A percentile compares a stretch with the other conserved stretches of the same genome.
Conservation (phyloP, 2,797 vertebrate genomes). For the Numenius phaeopus region DNA sequence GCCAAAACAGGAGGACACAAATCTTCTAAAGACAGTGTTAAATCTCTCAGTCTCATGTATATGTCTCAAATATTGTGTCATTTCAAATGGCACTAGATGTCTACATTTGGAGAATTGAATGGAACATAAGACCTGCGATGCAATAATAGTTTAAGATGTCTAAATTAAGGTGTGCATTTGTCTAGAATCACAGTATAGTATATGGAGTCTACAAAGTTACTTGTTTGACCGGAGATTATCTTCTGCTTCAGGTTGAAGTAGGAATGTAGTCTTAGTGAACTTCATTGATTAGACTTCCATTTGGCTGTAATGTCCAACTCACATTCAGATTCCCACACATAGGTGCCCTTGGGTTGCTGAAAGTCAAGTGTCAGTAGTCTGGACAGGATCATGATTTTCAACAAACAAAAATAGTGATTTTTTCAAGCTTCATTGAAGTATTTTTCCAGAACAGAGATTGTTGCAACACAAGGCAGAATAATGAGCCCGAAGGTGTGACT, state of each 20-base stretch:
- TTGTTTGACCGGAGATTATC: background rate
- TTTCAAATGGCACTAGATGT: background rate
- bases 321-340: background rate
- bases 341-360: background rate
- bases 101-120: background rate
- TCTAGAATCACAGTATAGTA: background rate
- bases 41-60: background rate
- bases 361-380: background rate
- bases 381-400: accelerated
- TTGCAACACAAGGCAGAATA: background rate
- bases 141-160: background rate
- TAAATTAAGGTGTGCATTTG: background rate
- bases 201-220: background rate
- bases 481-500: background rate
- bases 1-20: background rate
- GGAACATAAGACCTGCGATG: background rate
- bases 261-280: background rate
- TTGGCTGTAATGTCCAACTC: background rate
- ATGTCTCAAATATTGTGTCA: background rate
- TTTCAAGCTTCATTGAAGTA: background rate
- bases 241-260: background rate
- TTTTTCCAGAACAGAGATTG: background rate
- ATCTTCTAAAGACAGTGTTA: background rate
- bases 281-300: background rate
- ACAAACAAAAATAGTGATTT: background rate